Evolutionary conservation across 2,797 vertebrate species (phyloP), one percentile per base, ranked within the genome.

Genomic region (Psittacula echo): DNA sequence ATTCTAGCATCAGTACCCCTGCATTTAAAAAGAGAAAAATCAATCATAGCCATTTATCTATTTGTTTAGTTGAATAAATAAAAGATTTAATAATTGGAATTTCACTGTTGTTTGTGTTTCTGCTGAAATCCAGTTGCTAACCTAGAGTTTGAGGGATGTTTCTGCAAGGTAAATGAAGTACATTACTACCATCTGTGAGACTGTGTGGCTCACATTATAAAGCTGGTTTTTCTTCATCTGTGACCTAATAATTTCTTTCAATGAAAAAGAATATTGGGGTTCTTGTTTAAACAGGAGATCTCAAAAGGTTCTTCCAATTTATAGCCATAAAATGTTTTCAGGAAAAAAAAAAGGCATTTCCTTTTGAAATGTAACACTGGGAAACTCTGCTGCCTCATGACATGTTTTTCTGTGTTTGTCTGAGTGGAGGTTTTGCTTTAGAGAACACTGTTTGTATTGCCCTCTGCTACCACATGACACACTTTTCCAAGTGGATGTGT

Each of bases 1-100:
- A 58, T 88, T 90, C 50, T 86, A 60, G 13, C n/a, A 41, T 84
- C 20, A n/a, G 30, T 81, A 68, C 11, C 48, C 18, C 16, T 75
- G 26, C 32, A 54, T 81, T 78, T 70, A 44, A 51, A 89, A 79
- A n/a, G 22, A 47, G 17, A 66, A 89, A 89, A 78, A 41, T 75
- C 42, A 68, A 7, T 78, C 8, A 9, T 18, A 66, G 42, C 29
- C 29, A 10, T 66, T 93, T 86, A 32, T 41, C 3, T 90, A 34
- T 44, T 88, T 44, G 47, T 51, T 92, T 93, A 53, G 68, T 90
- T 51, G 1, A 93, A 73, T 79, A 67, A 95, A 94, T 84, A 90
- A 87, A 91, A 62, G 3, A 72, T 79, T n/a, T 78, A 54, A 17
- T 86, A 85, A 94, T 30, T 76, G 76, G 24, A 84, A 67, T 94